These are phyloP conservation scores for Hemichromis elongatus DNA, from an alignment of 2,113 vertebrate genomes.

Conservation along the genomic window DNA sequence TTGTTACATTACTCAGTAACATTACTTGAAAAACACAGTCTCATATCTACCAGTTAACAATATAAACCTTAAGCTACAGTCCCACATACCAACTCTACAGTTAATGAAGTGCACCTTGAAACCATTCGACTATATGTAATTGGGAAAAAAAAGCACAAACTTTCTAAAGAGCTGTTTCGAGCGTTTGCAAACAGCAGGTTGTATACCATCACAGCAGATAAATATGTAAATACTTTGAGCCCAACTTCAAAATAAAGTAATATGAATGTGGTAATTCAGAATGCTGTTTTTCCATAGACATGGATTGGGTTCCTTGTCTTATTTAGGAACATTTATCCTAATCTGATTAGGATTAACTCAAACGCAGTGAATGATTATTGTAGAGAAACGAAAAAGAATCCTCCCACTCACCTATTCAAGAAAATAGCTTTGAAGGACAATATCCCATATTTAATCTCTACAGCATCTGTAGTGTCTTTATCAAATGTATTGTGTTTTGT, in stretches of 20 bases:
- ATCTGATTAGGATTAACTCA: not conserved
- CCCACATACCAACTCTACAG: not conserved
- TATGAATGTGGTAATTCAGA: not conserved
- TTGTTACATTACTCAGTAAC: not conserved
- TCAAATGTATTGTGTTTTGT: fast-evolving
- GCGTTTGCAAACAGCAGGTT: not conserved
- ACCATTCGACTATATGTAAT: not conserved
- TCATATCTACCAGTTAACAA: not conserved
- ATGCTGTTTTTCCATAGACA: not conserved
- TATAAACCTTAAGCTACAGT: fast-evolving
- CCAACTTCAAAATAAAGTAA: not conserved
- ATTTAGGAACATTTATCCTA: not conserved
- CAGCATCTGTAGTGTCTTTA: not conserved
- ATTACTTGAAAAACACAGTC: fast-evolving
- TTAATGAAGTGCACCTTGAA: not conserved
- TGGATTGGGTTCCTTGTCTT: not conserved
- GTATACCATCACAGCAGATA: not conserved
- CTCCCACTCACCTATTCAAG: not conserved
- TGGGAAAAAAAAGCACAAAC: not conserved
- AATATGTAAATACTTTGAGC: not conserved
- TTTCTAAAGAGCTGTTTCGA: not conserved
- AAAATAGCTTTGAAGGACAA: not conserved
- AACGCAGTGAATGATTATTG: not conserved
- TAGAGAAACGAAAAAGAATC: not conserved
- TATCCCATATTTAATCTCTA: not conserved